Conservation (phyloP, 1,140 invertebrate species). For the Sarcophaga bullata region DNA sequence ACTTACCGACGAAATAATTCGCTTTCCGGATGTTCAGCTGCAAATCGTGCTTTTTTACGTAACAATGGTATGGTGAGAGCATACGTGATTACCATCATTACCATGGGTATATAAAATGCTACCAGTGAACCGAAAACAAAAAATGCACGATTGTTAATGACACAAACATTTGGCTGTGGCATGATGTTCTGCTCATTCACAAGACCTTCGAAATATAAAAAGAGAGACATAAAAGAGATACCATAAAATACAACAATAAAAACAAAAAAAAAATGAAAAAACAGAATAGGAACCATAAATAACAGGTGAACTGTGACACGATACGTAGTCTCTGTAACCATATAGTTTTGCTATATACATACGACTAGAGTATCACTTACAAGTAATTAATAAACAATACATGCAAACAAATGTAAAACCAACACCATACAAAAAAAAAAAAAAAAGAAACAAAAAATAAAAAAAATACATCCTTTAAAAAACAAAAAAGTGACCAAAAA, state of each 20-base stretch:
- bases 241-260: not conserved
- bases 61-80: conserved; percentile 87
- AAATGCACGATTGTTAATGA: conserved; percentile 87
- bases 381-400: conserved; percentile 6
- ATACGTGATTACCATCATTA: conserved; percentile 91
- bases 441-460: not conserved
- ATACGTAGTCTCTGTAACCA: not conserved
- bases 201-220: conserved; percentile 69
- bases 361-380: not conserved
- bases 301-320: not conserved
- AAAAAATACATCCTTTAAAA: not conserved
- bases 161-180: conserved; percentile 78
- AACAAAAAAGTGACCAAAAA: not conserved
- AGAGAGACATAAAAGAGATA: not conserved
- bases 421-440: too few relatives aligned
- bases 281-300: not conserved
- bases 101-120: conserved; percentile 93
- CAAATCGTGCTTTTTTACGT: conserved; percentile 76
- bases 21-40: conserved; percentile 72
- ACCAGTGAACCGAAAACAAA: conserved; percentile 89
- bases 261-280: not conserved
- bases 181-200: conserved; percentile 80
- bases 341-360: not conserved
- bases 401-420: not conserved
- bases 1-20: conserved; percentile 69